phyloP scores from a whole-genome alignment of 2,888 invertebrate genomes.

The Cantharis flavilabris region DNA sequence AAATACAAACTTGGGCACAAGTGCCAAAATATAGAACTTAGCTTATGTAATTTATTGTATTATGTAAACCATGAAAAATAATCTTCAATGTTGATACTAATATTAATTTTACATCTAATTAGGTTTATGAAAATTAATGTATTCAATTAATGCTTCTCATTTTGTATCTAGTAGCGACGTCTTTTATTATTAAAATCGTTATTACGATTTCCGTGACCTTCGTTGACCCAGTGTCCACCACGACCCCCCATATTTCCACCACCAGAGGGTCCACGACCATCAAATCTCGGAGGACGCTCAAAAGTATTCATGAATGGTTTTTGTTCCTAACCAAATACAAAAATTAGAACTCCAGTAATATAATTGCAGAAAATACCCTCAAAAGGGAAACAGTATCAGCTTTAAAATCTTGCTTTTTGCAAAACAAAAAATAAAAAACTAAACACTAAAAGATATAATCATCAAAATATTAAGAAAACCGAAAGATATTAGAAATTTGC shows the following conservation, averaged over 20 bases:
- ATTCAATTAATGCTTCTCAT: background rate
- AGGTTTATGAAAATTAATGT: background rate
- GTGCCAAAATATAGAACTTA: background rate
- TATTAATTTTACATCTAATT: background rate
- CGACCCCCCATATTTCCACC: conserved; percentile 35
- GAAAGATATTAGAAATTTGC: no score
- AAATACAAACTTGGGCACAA: background rate
- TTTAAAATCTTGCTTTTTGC: background rate
- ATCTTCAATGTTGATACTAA: background rate
- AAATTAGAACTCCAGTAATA: conserved; percentile 8
- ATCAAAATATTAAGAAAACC: background rate
- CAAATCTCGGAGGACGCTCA: conserved; percentile 32
- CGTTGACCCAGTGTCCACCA: conserved; percentile 39
- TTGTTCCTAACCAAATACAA: conserved; percentile 27
- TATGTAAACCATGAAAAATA: background rate
- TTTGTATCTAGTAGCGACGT: conserved; percentile 38
- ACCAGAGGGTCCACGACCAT: conserved; percentile 26
- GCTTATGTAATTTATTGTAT: background rate
- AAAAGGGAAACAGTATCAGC: background rate
- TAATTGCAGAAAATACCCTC: background rate
- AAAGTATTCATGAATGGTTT: conserved; percentile 36
- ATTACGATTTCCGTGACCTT: conserved; percentile 32
- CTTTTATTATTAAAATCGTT: conserved; percentile 41
- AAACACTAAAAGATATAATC: background rate
- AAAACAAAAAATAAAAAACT: background rate